Conservation (phyloP, 2,888 invertebrate genomes). For the Idaea straminata region DNA sequence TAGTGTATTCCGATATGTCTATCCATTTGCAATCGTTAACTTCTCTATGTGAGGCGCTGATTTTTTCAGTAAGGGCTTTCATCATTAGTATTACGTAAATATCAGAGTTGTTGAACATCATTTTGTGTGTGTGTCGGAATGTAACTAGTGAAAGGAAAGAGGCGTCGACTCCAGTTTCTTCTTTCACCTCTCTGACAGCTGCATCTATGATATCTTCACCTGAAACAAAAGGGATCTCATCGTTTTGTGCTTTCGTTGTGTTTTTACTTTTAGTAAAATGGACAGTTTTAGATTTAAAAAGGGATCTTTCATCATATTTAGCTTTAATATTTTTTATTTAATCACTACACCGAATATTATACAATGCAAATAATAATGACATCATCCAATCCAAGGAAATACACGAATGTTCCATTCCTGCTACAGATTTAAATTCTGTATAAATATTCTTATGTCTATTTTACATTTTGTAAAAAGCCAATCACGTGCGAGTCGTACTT, state of each 20-base stretch:
- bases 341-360: no score
- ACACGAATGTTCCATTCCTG: no score
- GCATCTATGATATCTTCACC: conserved; percentile 91
- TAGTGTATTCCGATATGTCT: conserved; percentile 85
- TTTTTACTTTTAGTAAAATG: neutral
- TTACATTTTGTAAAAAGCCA: no score
- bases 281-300: neutral
- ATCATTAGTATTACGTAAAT: conserved; percentile 90
- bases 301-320: neutral
- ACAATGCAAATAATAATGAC: no score
- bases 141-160: conserved; percentile 87
- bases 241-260: neutral
- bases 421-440: no score
- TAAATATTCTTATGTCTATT: no score
- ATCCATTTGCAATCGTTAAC: conserved; percentile 90
- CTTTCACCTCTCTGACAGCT: conserved; percentile 91
- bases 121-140: conserved; percentile 88
- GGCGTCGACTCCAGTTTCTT: conserved; percentile 92
- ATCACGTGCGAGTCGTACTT: no score
- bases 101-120: conserved; percentile 91
- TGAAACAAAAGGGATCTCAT: conserved; percentile 45
- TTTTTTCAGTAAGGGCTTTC: conserved; percentile 81
- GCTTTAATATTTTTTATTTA: no score
- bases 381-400: no score
- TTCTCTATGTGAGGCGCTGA: conserved; percentile 86